Conservation (phyloP, 2,797 vertebrate species). For the Pipistrellus nathusii region DNA sequence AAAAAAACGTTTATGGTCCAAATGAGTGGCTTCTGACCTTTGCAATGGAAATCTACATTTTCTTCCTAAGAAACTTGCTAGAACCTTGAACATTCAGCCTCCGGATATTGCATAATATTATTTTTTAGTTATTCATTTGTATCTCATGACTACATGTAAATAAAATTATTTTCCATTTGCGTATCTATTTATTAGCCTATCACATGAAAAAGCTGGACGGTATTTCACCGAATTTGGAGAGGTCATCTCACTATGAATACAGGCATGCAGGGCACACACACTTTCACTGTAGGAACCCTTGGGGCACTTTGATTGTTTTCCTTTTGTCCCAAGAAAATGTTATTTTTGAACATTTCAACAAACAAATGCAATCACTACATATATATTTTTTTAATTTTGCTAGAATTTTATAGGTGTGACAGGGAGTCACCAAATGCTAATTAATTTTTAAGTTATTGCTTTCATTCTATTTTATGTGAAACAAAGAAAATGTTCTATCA, state of each 20-base stretch:
- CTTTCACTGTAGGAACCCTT: background rate
- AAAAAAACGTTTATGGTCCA: background rate
- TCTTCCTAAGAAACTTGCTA: background rate
- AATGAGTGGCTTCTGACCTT: background rate
- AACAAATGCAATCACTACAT: background rate
- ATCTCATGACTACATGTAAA: background rate
- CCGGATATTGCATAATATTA: background rate
- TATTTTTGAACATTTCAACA: constrained; percentile 28
- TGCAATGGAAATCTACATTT: background rate
- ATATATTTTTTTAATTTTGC: background rate
- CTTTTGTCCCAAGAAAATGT: background rate
- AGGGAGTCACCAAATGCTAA: background rate
- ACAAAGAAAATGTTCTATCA: background rate
- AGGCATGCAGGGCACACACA: background rate
- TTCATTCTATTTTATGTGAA: constrained; percentile 15
- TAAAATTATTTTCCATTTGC: background rate
- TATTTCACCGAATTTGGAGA: background rate
- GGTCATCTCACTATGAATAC: background rate
- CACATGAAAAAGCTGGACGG: background rate
- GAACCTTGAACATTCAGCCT: background rate
- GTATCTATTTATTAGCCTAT: background rate
- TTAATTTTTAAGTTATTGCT: background rate
- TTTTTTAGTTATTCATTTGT: background rate
- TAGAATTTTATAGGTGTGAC: background rate
- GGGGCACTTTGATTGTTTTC: background rate